Conservation (phyloP, 2,797 vertebrate species). For the Lacerta agilis region DNA sequence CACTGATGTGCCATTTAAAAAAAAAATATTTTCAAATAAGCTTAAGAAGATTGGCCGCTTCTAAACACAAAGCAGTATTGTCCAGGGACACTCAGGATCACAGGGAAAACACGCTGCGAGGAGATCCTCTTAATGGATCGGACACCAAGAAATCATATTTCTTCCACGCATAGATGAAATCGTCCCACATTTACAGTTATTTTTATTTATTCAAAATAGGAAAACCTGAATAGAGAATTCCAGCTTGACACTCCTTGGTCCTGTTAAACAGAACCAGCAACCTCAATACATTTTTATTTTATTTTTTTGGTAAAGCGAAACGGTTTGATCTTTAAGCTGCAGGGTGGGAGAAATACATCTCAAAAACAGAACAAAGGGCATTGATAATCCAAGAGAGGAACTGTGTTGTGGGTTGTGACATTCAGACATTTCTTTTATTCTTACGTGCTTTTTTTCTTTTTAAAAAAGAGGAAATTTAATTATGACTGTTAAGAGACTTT, state of each 20-base stretch:
- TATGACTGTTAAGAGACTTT: constrained; percentile 40
- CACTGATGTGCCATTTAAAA: constrained; percentile 52
- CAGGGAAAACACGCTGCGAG: not conserved
- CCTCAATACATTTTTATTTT: constrained; percentile 22
- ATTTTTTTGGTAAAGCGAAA: constrained; percentile 35
- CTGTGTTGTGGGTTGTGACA: constrained; percentile 64
- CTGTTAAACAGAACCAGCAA: constrained; percentile 64
- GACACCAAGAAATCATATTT: not conserved
- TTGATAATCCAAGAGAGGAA: constrained; percentile 58
- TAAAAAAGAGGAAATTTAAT: not conserved
- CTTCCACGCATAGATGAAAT: not conserved
- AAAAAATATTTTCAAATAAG: constrained; percentile 54
- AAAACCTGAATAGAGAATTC: constrained; percentile 54
- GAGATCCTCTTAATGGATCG: not conserved
- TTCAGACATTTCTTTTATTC: constrained; percentile 62
- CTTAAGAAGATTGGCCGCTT: constrained; percentile 29
- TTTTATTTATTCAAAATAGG: constrained; percentile 74
- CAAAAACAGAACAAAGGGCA: constrained; percentile 52
- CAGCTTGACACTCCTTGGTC: constrained; percentile 61
- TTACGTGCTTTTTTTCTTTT: constrained; percentile 53
- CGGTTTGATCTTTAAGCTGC: constrained; percentile 57
- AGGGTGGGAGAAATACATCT: constrained; percentile 5
- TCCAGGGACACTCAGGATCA: constrained; percentile 43
- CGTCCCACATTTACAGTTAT: constrained; percentile 22
- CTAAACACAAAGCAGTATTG: not conserved